Percentiles rank a stretch among this genome's conserved stretches.
Conservation (phyloP, 2,888 invertebrate genomes). For the Thereva unica region DNA sequence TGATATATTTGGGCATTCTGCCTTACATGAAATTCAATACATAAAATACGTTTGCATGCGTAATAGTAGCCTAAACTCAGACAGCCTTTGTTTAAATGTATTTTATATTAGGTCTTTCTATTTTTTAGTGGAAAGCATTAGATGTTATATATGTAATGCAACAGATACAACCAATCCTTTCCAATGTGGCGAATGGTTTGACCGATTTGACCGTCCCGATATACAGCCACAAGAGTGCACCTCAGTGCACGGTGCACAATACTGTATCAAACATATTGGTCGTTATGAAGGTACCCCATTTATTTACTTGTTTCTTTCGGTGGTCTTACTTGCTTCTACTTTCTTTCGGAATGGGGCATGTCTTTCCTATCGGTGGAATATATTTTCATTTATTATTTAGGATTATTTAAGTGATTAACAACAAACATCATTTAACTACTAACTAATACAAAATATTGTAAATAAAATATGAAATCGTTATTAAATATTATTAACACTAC, state of each 20-base stretch:
- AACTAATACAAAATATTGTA: no score
- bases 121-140: slow-evolving; percentile 65
- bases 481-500: background rate
- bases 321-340: no score
- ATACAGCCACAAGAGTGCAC: slow-evolving; percentile 74
- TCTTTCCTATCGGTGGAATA: no score
- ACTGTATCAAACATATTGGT: slow-evolving; percentile 92
- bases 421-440: no score
- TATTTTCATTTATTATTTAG: no score
- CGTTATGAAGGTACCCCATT: slow-evolving; percentile 76
- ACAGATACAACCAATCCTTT: slow-evolving; percentile 76
- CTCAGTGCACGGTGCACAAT: slow-evolving; percentile 80
- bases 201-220: slow-evolving; percentile 65
- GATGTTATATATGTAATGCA: slow-evolving; percentile 89
- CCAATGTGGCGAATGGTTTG: slow-evolving; percentile 81
- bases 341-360: no score
- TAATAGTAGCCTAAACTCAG: background rate
- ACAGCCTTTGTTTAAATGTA: background rate
- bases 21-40: no score
- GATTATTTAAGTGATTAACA: no score
- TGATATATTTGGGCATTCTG: no score
- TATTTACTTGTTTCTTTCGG: slow-evolving; percentile 44
- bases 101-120: background rate
- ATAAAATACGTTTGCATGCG: background rate
- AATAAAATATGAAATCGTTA: slow-evolving; percentile 11